Percentiles rank a stretch among this genome's conserved stretches.
Conservation (phyloP, 2,797 vertebrate genomes). For the Falco cherrug region DNA sequence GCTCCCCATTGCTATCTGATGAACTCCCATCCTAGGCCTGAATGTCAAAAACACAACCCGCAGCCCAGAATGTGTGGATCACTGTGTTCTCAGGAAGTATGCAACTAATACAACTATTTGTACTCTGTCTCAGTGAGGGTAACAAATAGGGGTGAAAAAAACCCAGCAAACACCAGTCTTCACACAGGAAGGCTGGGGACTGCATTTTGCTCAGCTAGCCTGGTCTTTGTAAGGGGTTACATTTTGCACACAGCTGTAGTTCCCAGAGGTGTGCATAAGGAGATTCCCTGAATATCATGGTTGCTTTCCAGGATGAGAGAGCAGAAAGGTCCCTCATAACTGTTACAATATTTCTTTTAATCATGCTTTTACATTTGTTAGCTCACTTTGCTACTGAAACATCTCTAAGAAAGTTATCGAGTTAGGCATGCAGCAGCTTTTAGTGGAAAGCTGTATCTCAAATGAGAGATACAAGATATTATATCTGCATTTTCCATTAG, state of each 20-base stretch:
- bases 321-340: not conserved
- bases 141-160: not conserved
- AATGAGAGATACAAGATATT: not conserved
- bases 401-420: not conserved
- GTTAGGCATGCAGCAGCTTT: not conserved
- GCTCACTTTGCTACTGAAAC: not conserved
- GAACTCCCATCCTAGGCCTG: slow-evolving; percentile 54
- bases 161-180: not conserved
- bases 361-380: not conserved
- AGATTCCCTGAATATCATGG: not conserved
- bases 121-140: not conserved
- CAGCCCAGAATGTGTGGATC: slow-evolving; percentile 63
- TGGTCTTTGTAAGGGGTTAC: not conserved
- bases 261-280: not conserved
- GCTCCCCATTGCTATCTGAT: slow-evolving; percentile 51
- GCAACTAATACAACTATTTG: slow-evolving; percentile 27
- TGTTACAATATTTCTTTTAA: not conserved
- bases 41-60: slow-evolving; percentile 36
- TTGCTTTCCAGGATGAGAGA: not conserved
- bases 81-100: slow-evolving; percentile 65
- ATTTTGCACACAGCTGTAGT: not conserved
- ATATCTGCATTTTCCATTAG: not conserved
- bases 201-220: not conserved
- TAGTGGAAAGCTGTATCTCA: not conserved
- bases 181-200: slow-evolving; percentile 21